These are phyloP conservation scores for Ibidorhyncha struthersii DNA, from an alignment of 2,113 vertebrate species.

Conservation along the genomic window DNA sequence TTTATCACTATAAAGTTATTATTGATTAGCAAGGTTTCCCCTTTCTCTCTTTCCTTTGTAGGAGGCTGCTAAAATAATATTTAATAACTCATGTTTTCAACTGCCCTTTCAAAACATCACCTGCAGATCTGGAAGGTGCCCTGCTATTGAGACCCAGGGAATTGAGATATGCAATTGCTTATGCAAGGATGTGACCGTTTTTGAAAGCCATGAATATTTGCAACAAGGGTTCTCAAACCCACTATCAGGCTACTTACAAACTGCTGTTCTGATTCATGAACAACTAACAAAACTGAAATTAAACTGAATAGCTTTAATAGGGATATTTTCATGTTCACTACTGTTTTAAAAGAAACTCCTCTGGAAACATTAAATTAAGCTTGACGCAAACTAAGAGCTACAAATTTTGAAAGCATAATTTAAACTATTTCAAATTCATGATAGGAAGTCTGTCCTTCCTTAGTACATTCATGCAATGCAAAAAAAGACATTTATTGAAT, in stretches of 20 bases:
- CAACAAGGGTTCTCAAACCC: not conserved
- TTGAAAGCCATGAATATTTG: not conserved
- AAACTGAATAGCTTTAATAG: not conserved
- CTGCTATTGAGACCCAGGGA: not conserved
- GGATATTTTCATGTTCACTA: not conserved
- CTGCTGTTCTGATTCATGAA: not conserved
- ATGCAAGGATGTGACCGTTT: not conserved
- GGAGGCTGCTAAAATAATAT: not conserved
- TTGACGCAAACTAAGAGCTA: not conserved
- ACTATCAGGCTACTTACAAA: not conserved
- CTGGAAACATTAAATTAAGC: not conserved
- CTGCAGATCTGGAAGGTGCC: not conserved
- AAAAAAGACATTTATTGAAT: constrained; percentile 65
- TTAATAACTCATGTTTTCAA: not conserved
- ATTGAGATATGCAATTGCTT: not conserved
- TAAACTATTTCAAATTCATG: not conserved
- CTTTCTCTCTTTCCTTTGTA: constrained; percentile 57
- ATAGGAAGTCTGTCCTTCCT: constrained; percentile 11
- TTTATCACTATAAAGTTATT: not conserved
- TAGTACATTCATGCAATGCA: constrained; percentile 26
- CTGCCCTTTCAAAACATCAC: not conserved
- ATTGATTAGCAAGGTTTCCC: constrained; percentile 5
- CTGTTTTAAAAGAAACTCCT: not conserved
- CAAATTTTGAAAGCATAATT: constrained; percentile 43
- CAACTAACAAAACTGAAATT: not conserved